phyloP scores from a whole-genome alignment of 2,113 vertebrate species.

The Bambusicola thoracicus region DNA sequence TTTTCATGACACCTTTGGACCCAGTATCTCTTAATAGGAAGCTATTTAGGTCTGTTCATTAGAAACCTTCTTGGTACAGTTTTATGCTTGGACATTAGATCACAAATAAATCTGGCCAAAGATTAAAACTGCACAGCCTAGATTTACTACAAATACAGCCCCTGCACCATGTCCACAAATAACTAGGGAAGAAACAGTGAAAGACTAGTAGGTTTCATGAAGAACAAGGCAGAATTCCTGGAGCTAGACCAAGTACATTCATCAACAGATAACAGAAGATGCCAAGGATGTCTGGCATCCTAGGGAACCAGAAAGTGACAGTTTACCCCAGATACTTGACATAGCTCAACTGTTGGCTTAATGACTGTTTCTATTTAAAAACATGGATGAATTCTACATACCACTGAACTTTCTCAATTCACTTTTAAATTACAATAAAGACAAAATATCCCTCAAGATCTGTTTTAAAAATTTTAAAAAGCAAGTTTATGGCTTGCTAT shows the following conservation, averaged over 20 bases:
- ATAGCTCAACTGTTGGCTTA: not conserved
- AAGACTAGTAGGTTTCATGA: not conserved
- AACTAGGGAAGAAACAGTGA: not conserved
- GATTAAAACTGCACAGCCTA: not conserved
- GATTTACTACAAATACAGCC: not conserved
- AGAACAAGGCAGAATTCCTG: not conserved
- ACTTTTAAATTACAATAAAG: not conserved
- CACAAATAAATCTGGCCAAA: not conserved
- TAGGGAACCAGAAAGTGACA: not conserved
- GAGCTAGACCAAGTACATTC: not conserved
- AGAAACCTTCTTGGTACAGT: not conserved
- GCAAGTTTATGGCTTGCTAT: not conserved
- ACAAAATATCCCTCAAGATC: not conserved
- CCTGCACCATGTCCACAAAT: not conserved
- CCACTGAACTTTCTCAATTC: not conserved
- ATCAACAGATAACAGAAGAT: not conserved
- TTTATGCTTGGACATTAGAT: not conserved
- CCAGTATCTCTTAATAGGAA: not conserved
- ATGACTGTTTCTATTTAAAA: conserved; percentile 28
- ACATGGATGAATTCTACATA: not conserved
- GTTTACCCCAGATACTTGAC: not conserved
- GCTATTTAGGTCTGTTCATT: not conserved
- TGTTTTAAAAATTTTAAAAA: not conserved
- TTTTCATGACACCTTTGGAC: not conserved
- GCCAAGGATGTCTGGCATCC: conserved; percentile 17